Percentiles rank a stretch among this genome's conserved stretches.
Evolutionary conservation across 1,140 invertebrate genomes (phyloP).

Genomic region (Zaprionus lachaisei): DNA sequence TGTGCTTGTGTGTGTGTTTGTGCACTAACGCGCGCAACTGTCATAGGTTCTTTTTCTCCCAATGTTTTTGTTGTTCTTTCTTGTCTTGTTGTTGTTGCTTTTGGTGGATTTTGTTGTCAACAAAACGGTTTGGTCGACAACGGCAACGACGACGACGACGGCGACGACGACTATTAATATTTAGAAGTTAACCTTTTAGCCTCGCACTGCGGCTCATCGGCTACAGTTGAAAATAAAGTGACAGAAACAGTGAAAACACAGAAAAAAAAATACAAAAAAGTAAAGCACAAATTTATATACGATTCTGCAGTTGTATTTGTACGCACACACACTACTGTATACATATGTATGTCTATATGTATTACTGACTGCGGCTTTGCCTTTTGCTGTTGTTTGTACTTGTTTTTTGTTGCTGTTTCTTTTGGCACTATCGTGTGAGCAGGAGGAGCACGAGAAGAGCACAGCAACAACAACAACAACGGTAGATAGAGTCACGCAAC

Average conservation of each 20-base stretch:
- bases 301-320: conserved; percentile 31
- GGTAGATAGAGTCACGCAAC: conserved; percentile 2
- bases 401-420: conserved; percentile 17
- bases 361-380: conserved; percentile 32
- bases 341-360: conserved; percentile 11
- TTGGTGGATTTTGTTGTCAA: conserved; percentile 63
- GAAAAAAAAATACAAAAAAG: conserved; percentile 49
- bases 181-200: conserved; percentile 84
- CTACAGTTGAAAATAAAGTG: conserved; percentile 71
- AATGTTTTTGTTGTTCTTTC: conserved; percentile 54
- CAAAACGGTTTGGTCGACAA: conserved; percentile 37
- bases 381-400: conserved; percentile 12
- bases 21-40: conserved; percentile 26
- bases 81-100: conserved; percentile 32
- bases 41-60: conserved; percentile 37
- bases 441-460: conserved; percentile 8
- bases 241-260: conserved; percentile 28
- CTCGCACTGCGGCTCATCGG: conserved; percentile 73
- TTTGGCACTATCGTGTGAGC: conserved; percentile 12
- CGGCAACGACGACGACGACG: conserved; percentile 32
- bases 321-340: conserved; percentile 13
- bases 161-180: conserved; percentile 81
- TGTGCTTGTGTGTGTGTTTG: conserved; percentile 9
- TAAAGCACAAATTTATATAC: conserved; percentile 53
- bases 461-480: background rate